phyloP scores from a whole-genome alignment of 2,888 invertebrate genomes.

The Cremastinae sp. region DNA sequence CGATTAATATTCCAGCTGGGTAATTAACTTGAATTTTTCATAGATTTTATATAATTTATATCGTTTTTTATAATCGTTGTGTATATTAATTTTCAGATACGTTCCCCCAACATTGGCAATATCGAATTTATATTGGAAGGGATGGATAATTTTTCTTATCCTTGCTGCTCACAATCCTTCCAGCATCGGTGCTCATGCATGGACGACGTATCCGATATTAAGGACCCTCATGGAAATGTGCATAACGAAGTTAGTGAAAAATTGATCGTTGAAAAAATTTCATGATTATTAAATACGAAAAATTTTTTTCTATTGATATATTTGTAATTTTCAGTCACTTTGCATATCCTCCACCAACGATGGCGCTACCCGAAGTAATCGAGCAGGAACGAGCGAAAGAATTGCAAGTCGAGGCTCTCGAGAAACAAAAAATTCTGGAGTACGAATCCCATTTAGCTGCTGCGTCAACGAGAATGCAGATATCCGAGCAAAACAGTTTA shows the following conservation, averaged over 20 bases:
- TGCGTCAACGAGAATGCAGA: conserved; percentile 91
- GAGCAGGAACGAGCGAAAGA: conserved; percentile 85
- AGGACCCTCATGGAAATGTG: conserved; percentile 97
- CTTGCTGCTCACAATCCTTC: conserved; percentile 95
- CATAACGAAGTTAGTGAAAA: conserved; percentile 90
- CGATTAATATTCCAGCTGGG: conserved; percentile 92
- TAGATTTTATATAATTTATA: neutral
- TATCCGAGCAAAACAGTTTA: conserved; percentile 94
- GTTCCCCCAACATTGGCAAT: conserved; percentile 94
- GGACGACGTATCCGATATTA: conserved; percentile 95
- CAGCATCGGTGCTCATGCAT: conserved; percentile 91
- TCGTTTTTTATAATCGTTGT: neutral
- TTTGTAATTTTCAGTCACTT: conserved; percentile 83
- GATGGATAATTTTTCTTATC: conserved; percentile 93
- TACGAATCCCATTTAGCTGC: conserved; percentile 96
- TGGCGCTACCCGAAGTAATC: conserved; percentile 82
- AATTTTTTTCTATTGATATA: too few species aligned
- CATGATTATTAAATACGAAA: neutral
- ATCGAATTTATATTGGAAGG: conserved; percentile 96
- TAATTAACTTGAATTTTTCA: conserved; percentile 80
- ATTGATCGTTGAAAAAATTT: neutral
- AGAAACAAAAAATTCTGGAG: conserved; percentile 90
- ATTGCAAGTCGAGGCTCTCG: conserved; percentile 85
- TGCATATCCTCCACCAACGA: conserved; percentile 87
- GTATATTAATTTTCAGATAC: conserved; percentile 81